Conservation (phyloP, 2,888 invertebrate species). For the Eupithecia insigniata region DNA sequence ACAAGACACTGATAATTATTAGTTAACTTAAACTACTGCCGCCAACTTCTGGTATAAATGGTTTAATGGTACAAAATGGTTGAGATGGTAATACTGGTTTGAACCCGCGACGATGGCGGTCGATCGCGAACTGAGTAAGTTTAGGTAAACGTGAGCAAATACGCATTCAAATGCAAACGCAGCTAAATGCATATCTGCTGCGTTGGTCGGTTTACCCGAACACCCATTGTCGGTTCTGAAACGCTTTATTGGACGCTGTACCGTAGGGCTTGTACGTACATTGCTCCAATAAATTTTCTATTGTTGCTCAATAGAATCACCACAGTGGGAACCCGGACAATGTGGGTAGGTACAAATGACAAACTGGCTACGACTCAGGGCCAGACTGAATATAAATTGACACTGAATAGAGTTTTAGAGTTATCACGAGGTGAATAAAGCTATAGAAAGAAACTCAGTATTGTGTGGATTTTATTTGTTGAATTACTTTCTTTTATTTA, state of each 20-base stretch:
- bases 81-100: too few relatives aligned
- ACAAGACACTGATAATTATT: too few relatives aligned
- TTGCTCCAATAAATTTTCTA: slow-evolving; percentile 37
- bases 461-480: neutral
- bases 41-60: too few relatives aligned
- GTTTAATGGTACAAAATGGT: too few relatives aligned
- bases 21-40: too few relatives aligned
- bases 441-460: neutral
- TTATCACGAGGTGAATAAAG: neutral
- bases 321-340: neutral
- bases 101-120: too few relatives aligned
- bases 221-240: too few relatives aligned
- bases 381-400: neutral
- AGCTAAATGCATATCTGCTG: too few relatives aligned
- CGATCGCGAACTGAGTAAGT: too few relatives aligned
- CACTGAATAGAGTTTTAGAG: neutral
- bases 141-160: too few relatives aligned
- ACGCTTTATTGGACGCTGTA: neutral
- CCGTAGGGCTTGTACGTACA: slow-evolving; percentile 4
- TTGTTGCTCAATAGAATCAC: slow-evolving; percentile 33
- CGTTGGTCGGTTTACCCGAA: too few relatives aligned
- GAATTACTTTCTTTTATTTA: neutral
- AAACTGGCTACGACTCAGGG: neutral
- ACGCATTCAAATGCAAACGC: too few relatives aligned
- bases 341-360: slow-evolving; percentile 1